Base-by-base conservation (phyloP, 2,888 invertebrate species). In the Synergus japonicus region DNA sequence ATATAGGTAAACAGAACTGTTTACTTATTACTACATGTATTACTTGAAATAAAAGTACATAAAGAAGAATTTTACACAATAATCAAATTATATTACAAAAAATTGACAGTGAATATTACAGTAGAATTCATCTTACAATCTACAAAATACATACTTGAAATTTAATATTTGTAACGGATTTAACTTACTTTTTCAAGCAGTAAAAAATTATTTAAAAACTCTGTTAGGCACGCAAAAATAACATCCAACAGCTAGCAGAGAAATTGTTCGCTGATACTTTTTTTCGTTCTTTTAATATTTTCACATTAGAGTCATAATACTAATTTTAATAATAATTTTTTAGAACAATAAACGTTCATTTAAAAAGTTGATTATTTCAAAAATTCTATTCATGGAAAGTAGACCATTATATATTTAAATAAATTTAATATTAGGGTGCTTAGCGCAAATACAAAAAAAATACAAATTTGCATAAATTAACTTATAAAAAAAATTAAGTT, bases 51-150 rank as follows among this genome's bases (percentile, higher is more conserved):
- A n/a, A 54, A 54, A 2, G 0, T 8, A n/a, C n/a, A n/a, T n/a
- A 8, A n/a, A 54, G 22, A 22, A 60, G 22, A 12, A 22, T 2
- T 60, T 60, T 22, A 60, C 18, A 12, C 22, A 22, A 22, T 60
- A 60, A 60, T 18, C n/a, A 18, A 12, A 60, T 60, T 60, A 60
- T 60, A 60, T 60, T 60, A 29, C n/a, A n/a, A 22, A 60, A 60
- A 60, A 22, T 22, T n/a, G 18, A 18, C 18, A 18, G 9, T 58
- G 58, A n/a, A 58, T 18, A 18, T 58, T 58, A 58, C 58, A 60
- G 9, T 22, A 60, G 9, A 60, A 60, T 9, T 22, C n/a, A 60
- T 18, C 10, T 22, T 60, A 60, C 22, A 22, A 8, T 60, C 22
- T 60, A 60, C 4, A 1, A 60, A 54, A 54, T 8, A 2, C 15